Percentiles rank a stretch among this genome's conserved stretches.
Conservation (phyloP, 2,888 invertebrate species). For the Linyphia triangularis region DNA sequence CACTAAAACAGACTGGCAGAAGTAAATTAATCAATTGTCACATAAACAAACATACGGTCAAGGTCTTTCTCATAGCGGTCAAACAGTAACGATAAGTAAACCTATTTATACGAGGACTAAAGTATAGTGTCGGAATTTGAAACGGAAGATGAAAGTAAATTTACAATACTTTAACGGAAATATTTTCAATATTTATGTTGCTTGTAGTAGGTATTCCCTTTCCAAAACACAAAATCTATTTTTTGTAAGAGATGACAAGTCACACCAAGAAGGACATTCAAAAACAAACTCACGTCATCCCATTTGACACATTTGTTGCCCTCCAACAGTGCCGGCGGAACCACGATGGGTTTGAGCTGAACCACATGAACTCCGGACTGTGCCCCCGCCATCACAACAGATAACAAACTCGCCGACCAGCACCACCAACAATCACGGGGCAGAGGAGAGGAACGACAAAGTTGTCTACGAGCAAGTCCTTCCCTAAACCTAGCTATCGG, state of each 20-base stretch:
- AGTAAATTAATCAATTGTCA: no score
- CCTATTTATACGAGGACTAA: no score
- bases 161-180: no score
- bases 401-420: background rate
- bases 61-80: no score
- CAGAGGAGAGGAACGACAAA: background rate
- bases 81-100: no score
- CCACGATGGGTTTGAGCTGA: slow-evolving; percentile 82
- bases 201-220: background rate
- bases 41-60: no score
- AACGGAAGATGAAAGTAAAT: no score
- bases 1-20: no score
- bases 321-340: slow-evolving; percentile 89
- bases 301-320: slow-evolving; percentile 98
- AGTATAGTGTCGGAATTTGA: no score
- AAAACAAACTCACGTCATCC: slow-evolving; percentile 91
- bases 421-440: background rate
- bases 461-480: background rate
- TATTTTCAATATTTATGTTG: background rate
- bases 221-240: background rate
- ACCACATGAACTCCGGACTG: slow-evolving; percentile 82
- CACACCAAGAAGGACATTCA: background rate
- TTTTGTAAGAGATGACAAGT: background rate
- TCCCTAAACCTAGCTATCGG: background rate
- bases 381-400: slow-evolving; percentile 81